Percentiles rank a stretch among this genome's conserved stretches.
Conservation (phyloP, 2,113 vertebrate species). For the Rhea pennata region DNA sequence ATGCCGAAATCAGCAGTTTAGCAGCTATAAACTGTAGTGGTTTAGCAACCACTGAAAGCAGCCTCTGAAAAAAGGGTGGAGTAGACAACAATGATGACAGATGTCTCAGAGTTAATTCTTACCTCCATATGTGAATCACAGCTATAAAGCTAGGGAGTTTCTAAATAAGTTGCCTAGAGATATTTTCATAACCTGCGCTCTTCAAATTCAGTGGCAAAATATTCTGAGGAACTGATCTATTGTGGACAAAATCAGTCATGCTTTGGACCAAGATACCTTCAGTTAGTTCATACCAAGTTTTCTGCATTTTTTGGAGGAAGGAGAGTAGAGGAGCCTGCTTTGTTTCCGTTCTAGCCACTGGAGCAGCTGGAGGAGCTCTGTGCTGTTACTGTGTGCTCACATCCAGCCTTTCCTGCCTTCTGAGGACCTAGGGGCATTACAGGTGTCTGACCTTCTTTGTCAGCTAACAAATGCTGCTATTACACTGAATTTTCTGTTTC, state of each 20-base stretch:
- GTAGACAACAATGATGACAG: background rate
- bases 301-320: background rate
- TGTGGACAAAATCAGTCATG: background rate
- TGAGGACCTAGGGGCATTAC: accelerated
- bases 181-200: background rate
- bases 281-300: background rate
- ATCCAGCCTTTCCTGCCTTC: background rate
- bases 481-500: background rate
- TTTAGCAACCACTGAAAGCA: slow-evolving; percentile 21
- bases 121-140: slow-evolving; percentile 14
- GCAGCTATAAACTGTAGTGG: background rate
- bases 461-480: background rate
- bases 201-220: background rate
- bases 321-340: background rate
- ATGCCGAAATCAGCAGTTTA: slow-evolving; percentile 4
- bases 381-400: accelerated
- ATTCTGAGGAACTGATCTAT: background rate
- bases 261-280: background rate
- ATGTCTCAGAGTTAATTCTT: background rate
- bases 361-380: accelerated
- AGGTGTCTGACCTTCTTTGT: background rate
- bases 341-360: accelerated
- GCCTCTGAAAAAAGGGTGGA: slow-evolving; percentile 29
- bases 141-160: slow-evolving; percentile 2
- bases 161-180: background rate